A percentile compares a stretch with the other conserved stretches of the same genome.
Evolutionary conservation across 2,888 invertebrate genomes (phyloP).

Genomic region (Tetanocera ferruginea): DNA sequence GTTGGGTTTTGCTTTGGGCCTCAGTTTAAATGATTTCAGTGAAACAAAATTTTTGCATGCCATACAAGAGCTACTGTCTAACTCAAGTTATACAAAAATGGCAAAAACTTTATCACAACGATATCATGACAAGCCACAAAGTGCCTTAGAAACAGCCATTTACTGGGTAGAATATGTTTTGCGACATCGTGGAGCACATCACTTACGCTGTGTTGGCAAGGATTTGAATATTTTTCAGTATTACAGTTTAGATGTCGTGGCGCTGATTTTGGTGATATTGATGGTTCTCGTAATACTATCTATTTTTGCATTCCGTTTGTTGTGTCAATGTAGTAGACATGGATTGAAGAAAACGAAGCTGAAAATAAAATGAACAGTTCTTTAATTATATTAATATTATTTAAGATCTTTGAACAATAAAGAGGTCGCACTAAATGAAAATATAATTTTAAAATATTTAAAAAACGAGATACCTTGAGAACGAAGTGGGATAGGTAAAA

Average conservation of each 20-base stretch:
- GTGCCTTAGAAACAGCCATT: conserved; percentile 50
- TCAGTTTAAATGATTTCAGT: conserved; percentile 55
- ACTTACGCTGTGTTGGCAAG: conserved; percentile 51
- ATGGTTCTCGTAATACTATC: background rate
- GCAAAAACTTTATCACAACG: conserved; percentile 45
- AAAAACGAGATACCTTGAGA: too few species aligned
- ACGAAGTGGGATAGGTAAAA: too few species aligned
- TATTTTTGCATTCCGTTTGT: too few species aligned
- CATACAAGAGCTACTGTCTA: conserved; percentile 43
- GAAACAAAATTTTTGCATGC: conserved; percentile 53
- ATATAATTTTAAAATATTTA: too few species aligned
- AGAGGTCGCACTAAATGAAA: too few species aligned
- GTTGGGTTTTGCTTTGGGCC: conserved; percentile 64
- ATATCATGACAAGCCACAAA: conserved; percentile 51
- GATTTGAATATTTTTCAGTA: conserved; percentile 50
- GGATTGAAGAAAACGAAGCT: too few species aligned
- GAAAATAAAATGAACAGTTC: too few species aligned
- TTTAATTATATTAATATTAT: too few species aligned
- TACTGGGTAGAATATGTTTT: conserved; percentile 56
- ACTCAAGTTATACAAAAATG: conserved; percentile 40
- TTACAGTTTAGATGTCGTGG: conserved; percentile 50
- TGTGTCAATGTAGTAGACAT: too few species aligned
- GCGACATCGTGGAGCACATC: conserved; percentile 54
- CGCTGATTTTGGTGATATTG: background rate
- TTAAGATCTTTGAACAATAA: too few species aligned